Conservation (phyloP, 92 coral and sea anemone species). For the Siderastrea siderea region DNA sequence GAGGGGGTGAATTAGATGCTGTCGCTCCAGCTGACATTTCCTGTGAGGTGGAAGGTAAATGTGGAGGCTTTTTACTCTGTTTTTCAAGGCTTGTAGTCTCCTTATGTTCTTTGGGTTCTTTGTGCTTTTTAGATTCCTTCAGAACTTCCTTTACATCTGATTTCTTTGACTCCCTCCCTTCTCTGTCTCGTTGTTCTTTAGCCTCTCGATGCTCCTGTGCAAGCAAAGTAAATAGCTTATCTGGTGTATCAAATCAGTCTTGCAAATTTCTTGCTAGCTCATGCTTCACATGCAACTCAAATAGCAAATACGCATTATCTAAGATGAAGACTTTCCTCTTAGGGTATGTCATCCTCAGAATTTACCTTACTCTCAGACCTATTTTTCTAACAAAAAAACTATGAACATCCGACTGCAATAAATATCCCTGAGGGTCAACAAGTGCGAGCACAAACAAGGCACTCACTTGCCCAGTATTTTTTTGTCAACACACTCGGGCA, state of each 20-base stretch:
- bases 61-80: constrained; percentile 76
- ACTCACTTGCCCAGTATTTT: no score
- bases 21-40: constrained; percentile 46
- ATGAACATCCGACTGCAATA: no score
- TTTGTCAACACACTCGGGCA: no score
- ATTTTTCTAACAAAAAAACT: no score
- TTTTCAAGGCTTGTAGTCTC: constrained; percentile 77
- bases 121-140: constrained; percentile 60
- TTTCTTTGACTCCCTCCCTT: constrained; percentile 78
- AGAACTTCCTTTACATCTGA: constrained; percentile 59
- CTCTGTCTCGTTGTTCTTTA: constrained; percentile 76
- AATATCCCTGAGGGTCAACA: no score
- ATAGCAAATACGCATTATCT: no score
- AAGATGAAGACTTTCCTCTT: no score
- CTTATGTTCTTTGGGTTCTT: constrained; percentile 84
- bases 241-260: neutral
- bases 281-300: neutral
- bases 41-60: constrained; percentile 80
- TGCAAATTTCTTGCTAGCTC: neutral
- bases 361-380: no score
- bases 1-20: constrained; percentile 61
- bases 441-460: no score
- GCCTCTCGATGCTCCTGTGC: constrained; percentile 57
- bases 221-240: constrained; percentile 27
- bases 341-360: no score